A percentile compares a stretch with the other conserved stretches of the same genome.
Conservation (phyloP, 2,888 invertebrate species). For the Mimachlamys varia region DNA sequence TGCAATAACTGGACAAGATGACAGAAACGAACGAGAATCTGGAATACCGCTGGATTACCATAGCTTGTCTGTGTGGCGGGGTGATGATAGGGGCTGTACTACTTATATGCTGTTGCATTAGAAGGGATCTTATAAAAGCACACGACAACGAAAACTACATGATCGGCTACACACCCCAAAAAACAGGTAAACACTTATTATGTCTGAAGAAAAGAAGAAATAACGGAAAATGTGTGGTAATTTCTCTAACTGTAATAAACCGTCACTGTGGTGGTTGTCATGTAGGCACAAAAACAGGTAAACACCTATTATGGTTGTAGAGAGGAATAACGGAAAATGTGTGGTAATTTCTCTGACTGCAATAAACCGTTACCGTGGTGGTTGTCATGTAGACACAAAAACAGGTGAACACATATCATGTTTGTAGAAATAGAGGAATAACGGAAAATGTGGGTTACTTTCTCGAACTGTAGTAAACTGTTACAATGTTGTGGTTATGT, state of each 20-base stretch:
- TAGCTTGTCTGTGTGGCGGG: neutral
- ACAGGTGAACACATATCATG: neutral
- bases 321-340: no score
- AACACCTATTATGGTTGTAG: neutral
- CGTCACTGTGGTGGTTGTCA: no score
- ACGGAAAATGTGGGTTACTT: no score
- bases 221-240: no score
- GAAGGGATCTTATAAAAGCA: neutral
- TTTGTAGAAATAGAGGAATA: no score
- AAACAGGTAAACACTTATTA: neutral
- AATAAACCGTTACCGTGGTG: no score
- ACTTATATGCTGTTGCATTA: neutral
- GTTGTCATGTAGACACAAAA: no score
- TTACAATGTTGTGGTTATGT: no score
- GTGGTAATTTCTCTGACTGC: no score
- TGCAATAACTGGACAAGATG: neutral
- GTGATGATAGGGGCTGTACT: neutral
- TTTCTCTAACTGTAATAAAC: no score
- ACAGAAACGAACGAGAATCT: neutral
- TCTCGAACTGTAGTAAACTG: no score
- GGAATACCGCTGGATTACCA: neutral
- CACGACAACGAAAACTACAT: neutral
- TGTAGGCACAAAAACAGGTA: constrained; percentile 24
- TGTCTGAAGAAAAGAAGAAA: no score
- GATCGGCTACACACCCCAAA: neutral